These are phyloP conservation scores for Ginglymostoma cirratum DNA, from an alignment of 2,113 vertebrate species.

Conservation along the genomic window DNA sequence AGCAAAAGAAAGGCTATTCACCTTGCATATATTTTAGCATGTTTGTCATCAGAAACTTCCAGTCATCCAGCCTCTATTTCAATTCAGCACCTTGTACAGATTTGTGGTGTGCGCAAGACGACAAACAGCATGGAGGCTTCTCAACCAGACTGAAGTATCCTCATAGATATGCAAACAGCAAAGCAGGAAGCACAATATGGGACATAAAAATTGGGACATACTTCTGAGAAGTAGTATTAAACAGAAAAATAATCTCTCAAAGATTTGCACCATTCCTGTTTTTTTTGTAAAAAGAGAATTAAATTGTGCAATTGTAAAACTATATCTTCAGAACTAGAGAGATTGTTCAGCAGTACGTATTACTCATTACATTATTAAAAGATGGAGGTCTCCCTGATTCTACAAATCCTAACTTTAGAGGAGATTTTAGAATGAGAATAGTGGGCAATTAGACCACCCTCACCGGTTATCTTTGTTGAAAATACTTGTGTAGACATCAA, in stretches of 20 bases:
- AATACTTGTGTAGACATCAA: too few relatives aligned
- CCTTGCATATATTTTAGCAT: not conserved
- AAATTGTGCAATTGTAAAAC: not conserved
- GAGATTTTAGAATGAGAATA: not conserved
- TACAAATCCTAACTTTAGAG: not conserved
- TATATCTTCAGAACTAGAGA: not conserved
- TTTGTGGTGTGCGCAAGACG: not conserved
- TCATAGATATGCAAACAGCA: not conserved
- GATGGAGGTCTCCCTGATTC: not conserved
- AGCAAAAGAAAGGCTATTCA: not conserved
- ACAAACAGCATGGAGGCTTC: not conserved
- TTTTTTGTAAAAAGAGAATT: not conserved
- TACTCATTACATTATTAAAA: not conserved
- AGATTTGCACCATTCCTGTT: not conserved
- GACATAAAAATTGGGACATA: not conserved
- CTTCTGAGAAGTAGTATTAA: not conserved
- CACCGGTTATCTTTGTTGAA: not conserved
- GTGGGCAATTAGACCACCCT: too few relatives aligned
- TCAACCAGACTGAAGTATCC: not conserved
- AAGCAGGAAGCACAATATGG: not conserved
- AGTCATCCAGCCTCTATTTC: not conserved
- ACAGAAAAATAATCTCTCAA: not conserved
- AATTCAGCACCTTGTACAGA: not conserved
- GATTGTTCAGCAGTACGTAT: not conserved
- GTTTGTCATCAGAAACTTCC: not conserved